phyloP scores from a whole-genome alignment of 2,113 vertebrate species.

The Scortum barcoo region DNA sequence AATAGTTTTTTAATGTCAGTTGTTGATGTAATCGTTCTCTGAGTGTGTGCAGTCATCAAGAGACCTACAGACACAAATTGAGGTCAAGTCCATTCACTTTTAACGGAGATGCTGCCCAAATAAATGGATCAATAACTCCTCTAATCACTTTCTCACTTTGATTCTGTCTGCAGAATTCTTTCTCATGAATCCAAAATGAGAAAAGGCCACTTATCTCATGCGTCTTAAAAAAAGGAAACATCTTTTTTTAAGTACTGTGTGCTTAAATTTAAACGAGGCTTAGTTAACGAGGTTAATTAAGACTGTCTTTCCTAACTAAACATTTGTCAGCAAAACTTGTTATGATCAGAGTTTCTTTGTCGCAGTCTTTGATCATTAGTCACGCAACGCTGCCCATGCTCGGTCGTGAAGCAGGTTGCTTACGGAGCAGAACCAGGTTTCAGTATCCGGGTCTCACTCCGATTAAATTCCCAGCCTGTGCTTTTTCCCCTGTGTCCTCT shows the following conservation, averaged over 20 bases:
- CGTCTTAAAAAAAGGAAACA: too few species aligned
- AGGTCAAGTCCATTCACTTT: conserved; percentile 59
- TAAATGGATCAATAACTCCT: conserved; percentile 67
- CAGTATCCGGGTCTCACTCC: conserved; percentile 47
- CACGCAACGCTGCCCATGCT: conserved; percentile 23
- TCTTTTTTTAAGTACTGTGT: not conserved
- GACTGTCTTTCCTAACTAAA: conserved; percentile 17
- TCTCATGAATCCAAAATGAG: conserved; percentile 52
- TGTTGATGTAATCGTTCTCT: conserved; percentile 44
- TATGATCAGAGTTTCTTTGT: conserved; percentile 45
- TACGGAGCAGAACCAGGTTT: conserved; percentile 56
- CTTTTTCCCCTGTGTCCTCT: conserved; percentile 58
- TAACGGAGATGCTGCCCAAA: conserved; percentile 54
- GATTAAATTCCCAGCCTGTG: conserved; percentile 59
- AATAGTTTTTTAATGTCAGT: conserved; percentile 43
- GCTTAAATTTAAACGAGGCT: too few species aligned
- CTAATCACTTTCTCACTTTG: conserved; percentile 63
- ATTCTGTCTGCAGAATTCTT: conserved; percentile 26
- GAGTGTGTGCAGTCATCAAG: conserved; percentile 32
- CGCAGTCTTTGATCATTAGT: conserved; percentile 61
- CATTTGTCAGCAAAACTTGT: conserved; percentile 46
- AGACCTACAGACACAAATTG: conserved; percentile 48
- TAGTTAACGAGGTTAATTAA: too few species aligned
- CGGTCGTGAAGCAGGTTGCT: conserved; percentile 22
- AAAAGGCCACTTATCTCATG: not conserved